phyloP scores from a whole-genome alignment of 2,888 invertebrate species.

The Pardosa pseudoannulata region DNA sequence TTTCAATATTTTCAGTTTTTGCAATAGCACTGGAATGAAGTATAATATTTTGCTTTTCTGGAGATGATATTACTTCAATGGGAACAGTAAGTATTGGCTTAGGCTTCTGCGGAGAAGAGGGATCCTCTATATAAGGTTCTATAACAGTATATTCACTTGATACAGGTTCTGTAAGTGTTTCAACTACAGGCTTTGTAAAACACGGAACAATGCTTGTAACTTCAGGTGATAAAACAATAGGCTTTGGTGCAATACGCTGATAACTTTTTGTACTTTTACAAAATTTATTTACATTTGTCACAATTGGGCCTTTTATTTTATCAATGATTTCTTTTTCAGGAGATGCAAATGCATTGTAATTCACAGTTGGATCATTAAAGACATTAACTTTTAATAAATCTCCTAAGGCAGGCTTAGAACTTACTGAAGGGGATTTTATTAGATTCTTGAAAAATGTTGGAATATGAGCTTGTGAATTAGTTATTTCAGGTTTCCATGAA shows the following conservation, averaged over 20 bases:
- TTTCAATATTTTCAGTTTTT: conserved; percentile 5
- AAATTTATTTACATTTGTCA: conserved; percentile 43
- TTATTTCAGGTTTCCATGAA: conserved; percentile 31
- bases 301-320: conserved; percentile 23
- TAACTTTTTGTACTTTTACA: conserved; percentile 22
- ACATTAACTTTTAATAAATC: background rate
- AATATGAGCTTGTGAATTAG: background rate
- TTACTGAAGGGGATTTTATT: background rate
- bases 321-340: background rate
- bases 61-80: conserved; percentile 36
- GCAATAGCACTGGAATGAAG: background rate
- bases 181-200: conserved; percentile 35
- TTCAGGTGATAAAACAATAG: background rate
- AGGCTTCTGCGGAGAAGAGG: conserved; percentile 35
- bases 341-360: background rate
- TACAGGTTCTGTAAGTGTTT: conserved; percentile 10
- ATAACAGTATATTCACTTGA: conserved; percentile 48
- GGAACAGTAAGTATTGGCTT: conserved; percentile 56
- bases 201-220: conserved; percentile 5
- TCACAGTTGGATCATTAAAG: background rate
- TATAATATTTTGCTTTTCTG: background rate
- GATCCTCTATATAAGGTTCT: conserved; percentile 50
- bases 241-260: conserved; percentile 43
- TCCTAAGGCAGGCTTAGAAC: background rate
- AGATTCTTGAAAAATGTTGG: background rate